Conservation (phyloP, 2,113 vertebrate species). For the Colinus virginianus region DNA sequence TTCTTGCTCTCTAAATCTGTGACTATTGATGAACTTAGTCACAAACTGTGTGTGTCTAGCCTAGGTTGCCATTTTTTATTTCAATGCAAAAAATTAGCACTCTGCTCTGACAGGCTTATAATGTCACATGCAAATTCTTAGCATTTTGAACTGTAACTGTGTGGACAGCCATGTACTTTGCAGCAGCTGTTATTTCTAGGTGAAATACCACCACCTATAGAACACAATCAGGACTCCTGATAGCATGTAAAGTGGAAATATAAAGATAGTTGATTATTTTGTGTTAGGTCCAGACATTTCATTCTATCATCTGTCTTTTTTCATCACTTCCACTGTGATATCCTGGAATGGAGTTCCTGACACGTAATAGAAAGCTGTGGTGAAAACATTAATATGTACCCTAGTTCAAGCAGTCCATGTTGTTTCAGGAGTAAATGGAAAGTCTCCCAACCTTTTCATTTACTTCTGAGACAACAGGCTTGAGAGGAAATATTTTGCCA, state of each 20-base stretch:
- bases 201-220: conserved; percentile 66
- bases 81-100: neutral
- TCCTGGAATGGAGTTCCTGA: conserved; percentile 76
- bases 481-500: conserved; percentile 76
- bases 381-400: conserved; percentile 77
- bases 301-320: conserved; percentile 80
- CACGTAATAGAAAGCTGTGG: conserved; percentile 76
- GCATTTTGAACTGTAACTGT: neutral
- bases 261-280: conserved; percentile 81
- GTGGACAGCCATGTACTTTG: neutral
- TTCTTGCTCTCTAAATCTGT: neutral
- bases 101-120: neutral
- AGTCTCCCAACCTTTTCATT: conserved; percentile 80
- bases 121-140: conserved; percentile 7
- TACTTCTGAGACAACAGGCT: conserved; percentile 75
- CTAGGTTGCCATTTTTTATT: neutral
- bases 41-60: neutral
- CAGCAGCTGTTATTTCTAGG: conserved; percentile 69
- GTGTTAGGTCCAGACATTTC: conserved; percentile 71
- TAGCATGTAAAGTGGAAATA: conserved; percentile 79
- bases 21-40: neutral
- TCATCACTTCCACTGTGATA: conserved; percentile 75
- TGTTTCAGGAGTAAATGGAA: conserved; percentile 79
- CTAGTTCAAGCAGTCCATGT: conserved; percentile 73
- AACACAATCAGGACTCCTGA: conserved; percentile 75